These are phyloP conservation scores for Blastobasis lacticolella DNA, from an alignment of 2,888 invertebrate species.

Conservation along the genomic window DNA sequence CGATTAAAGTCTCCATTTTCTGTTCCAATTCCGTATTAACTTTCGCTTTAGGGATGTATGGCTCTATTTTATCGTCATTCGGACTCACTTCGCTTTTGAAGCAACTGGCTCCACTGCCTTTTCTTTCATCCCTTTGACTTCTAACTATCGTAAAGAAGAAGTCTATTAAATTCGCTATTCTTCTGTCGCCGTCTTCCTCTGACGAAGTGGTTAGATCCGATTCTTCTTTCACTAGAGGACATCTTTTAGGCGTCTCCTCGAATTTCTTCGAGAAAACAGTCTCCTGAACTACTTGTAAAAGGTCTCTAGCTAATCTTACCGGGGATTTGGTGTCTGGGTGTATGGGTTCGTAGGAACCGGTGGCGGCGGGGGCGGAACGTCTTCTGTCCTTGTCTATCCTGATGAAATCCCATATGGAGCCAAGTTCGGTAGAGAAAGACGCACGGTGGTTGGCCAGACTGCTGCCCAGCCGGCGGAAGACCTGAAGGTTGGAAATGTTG, in stretches of 20 bases:
- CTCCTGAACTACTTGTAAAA: conserved; percentile 64
- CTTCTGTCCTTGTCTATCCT: conserved; percentile 46
- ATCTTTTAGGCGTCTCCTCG: conserved; percentile 48
- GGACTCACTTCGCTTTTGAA: conserved; percentile 59
- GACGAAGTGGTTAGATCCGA: conserved; percentile 54
- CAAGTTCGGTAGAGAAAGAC: conserved; percentile 57
- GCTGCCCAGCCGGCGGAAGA: conserved; percentile 58
- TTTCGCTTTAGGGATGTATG: conserved; percentile 34
- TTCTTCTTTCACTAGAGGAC: conserved; percentile 62
- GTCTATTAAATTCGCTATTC: conserved; percentile 64
- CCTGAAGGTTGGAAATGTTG: conserved; percentile 28
- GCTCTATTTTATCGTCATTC: conserved; percentile 34
- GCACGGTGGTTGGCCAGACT: conserved; percentile 61
- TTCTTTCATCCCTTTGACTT: conserved; percentile 59
- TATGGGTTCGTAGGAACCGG: conserved; percentile 39
- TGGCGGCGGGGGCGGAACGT: conserved; percentile 44
- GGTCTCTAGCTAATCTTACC: conserved; percentile 52
- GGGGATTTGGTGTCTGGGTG: conserved; percentile 46
- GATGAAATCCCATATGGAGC: conserved; percentile 65
- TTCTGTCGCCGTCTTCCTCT: conserved; percentile 54
- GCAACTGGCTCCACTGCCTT: conserved; percentile 58
- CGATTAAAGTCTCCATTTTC: conserved; percentile 68
- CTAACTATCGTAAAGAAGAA: conserved; percentile 69
- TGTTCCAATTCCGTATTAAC: conserved; percentile 59
- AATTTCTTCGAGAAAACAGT: conserved; percentile 51